phyloP scores from a whole-genome alignment of 2,888 invertebrate genomes.

The Ypsolopha scabrella region DNA sequence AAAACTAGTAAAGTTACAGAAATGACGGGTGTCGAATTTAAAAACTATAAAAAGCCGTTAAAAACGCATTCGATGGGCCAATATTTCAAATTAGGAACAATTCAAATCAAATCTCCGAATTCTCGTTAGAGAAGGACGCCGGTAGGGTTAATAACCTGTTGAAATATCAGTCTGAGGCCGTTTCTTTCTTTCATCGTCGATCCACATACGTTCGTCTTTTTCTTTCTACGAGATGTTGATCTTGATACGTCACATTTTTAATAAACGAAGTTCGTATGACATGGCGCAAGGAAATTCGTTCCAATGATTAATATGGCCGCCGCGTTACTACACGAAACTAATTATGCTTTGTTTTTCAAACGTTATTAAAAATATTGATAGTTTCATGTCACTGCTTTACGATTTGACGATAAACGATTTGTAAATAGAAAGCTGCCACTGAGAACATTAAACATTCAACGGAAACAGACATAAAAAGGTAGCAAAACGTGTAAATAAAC shows the following conservation, averaged over 20 bases:
- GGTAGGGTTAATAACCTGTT: constrained; percentile 68
- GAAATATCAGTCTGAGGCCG: constrained; percentile 60
- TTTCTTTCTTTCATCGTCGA: constrained; percentile 39
- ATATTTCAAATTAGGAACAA: constrained; percentile 68
- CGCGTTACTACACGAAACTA: constrained; percentile 52
- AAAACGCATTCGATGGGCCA: constrained; percentile 35
- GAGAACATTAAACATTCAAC: constrained; percentile 47
- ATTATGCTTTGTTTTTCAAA: constrained; percentile 63
- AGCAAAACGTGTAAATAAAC: constrained; percentile 23
- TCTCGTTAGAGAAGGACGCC: constrained; percentile 68
- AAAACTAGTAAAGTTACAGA: constrained; percentile 12
- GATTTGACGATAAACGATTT: constrained; percentile 59
- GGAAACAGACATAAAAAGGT: constrained; percentile 33
- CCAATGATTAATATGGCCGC: constrained; percentile 67
- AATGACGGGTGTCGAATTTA: constrained; percentile 1
- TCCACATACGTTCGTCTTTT: constrained; percentile 37
- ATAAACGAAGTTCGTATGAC: constrained; percentile 69
- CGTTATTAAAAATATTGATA: constrained; percentile 70
- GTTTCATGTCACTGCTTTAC: constrained; percentile 64
- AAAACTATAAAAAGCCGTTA: constrained; percentile 11
- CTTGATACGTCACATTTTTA: constrained; percentile 71
- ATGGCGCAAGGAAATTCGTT: constrained; percentile 67
- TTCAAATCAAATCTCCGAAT: constrained; percentile 68
- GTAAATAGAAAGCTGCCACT: constrained; percentile 54
- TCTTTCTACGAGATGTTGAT: constrained; percentile 63